Base-by-base conservation (phyloP, 2,888 invertebrate species). In the Caenorhabditis becei region DNA sequence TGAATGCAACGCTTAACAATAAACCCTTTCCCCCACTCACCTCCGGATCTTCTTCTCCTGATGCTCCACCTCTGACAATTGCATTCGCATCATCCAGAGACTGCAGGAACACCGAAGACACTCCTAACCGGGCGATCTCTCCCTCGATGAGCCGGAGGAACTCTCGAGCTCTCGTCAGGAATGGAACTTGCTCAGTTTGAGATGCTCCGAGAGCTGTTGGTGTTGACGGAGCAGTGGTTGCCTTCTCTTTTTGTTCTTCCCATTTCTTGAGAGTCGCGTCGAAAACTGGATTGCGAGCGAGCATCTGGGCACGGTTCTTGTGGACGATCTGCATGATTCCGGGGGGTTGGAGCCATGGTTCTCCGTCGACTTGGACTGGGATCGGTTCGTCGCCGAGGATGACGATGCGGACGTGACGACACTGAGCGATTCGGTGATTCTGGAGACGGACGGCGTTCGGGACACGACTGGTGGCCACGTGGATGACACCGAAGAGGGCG, bases 301-400 rank as follows among this genome's bases (percentile, higher is more conserved):
- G 93, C 95, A 98, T 96, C 93, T 97, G 97, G 91, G 97, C 96
- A 67, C 97, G 93, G 92, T 97, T 97, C 93, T 97, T 97, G 92
- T 97, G 97, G 87, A 96, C 94, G 86, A 98, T 97, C 71, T 96
- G 94, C 86, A 98, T 96, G 91, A 96, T 96, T 44, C 97, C 97
- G 0, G 98, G 97, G 0, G 96, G 96, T 92, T 97, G 97, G 49
- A 97, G 94, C 97, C 97, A 97, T 1, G 97, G 97, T 92, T 98
- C 98, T 0, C 97, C 98, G 91, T 98, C 97, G 49, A 97, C 97
- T 93, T 96, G 96, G 66, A 97, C 95, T 0, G 97, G 97, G 20
- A 97, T 96, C 63, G 96, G 95, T 92, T 93, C 93, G 87, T 92
- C 92, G 94, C 97, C 97, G 87, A 97, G 93, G 89, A 98, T 97